Evolutionary conservation across 2,888 invertebrate species (phyloP).

Genomic region (Thereva nobilitata): DNA sequence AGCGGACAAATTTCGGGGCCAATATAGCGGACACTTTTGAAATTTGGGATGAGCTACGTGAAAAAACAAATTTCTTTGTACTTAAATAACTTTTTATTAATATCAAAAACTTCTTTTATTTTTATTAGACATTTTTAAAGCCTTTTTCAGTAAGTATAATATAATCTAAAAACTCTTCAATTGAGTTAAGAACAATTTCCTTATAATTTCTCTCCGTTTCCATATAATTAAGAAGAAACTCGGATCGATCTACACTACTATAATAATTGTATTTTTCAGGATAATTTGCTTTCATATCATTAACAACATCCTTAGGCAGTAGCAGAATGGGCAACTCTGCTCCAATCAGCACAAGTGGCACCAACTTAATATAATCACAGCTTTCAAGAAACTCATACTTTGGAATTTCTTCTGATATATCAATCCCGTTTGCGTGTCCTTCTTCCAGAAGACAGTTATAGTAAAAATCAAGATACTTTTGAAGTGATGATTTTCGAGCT

Average conservation of each 20-base stretch:
- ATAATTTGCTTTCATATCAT: slow-evolving; percentile 51
- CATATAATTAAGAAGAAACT: slow-evolving; percentile 53
- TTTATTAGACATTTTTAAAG: neutral
- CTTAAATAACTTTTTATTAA: too few relatives aligned
- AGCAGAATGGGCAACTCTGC: slow-evolving; percentile 55
- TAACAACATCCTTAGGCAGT: slow-evolving; percentile 52
- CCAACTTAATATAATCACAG: slow-evolving; percentile 51
- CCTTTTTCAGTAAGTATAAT: neutral
- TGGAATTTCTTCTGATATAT: slow-evolving; percentile 48
- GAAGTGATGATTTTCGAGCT: slow-evolving; percentile 52
- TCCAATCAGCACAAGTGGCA: slow-evolving; percentile 52
- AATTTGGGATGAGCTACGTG: too few relatives aligned
- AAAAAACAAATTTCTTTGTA: too few relatives aligned
- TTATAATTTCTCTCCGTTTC: slow-evolving; percentile 51
- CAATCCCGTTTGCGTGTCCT: slow-evolving; percentile 45
- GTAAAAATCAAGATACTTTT: slow-evolving; percentile 57
- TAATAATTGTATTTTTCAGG: slow-evolving; percentile 55
- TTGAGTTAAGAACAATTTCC: slow-evolving; percentile 49
- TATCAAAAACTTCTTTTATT: neutral
- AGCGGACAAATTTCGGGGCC: too few relatives aligned
- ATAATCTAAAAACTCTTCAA: slow-evolving; percentile 50
- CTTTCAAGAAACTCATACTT: slow-evolving; percentile 52
- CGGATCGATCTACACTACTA: slow-evolving; percentile 55
- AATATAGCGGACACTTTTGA: too few relatives aligned
- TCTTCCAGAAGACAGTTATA: slow-evolving; percentile 49